Conservation (phyloP, 2,797 vertebrate species). For the Enteromius fasciolatus region DNA sequence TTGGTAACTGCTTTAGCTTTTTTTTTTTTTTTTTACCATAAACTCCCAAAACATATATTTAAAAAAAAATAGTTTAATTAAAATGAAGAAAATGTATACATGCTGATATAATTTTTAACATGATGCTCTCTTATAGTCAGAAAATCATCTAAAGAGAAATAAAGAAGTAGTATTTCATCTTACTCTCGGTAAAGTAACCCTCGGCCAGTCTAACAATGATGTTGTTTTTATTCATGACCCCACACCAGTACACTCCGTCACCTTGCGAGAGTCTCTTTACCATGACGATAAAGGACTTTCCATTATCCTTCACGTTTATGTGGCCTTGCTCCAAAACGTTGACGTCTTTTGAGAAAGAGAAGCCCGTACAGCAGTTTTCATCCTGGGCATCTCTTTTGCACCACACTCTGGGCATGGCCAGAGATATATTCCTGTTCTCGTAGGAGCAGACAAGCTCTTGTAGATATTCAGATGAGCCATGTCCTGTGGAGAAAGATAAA, state of each 20-base stretch:
- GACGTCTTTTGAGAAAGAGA: conserved; percentile 40
- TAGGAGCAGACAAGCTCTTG: conserved; percentile 62
- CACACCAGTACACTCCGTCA: conserved; percentile 70
- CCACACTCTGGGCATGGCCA: conserved; percentile 59
- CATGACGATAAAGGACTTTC: conserved; percentile 57
- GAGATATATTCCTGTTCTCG: not conserved
- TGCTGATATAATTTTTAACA: not conserved
- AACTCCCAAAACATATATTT: not conserved
- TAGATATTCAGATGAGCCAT: conserved; percentile 19
- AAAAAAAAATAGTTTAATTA: no score
- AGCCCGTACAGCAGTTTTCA: conserved; percentile 62
- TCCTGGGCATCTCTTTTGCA: conserved; percentile 59
- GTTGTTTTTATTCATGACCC: conserved; percentile 48
- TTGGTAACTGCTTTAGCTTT: not conserved
- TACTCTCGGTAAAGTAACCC: conserved; percentile 57
- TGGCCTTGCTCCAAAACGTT: not conserved
- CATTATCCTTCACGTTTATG: conserved; percentile 55
- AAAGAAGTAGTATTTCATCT: conserved; percentile 32
- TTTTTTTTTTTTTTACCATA: not conserved
- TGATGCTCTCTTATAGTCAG: not conserved
- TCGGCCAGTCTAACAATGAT: conserved; percentile 68
- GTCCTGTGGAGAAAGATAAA: conserved; percentile 50
- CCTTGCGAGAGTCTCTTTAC: conserved; percentile 41
- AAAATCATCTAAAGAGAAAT: not conserved
- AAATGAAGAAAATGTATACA: not conserved